phyloP scores from a whole-genome alignment of 2,797 vertebrate genomes.

The Helicolenus hilgendorfi region DNA sequence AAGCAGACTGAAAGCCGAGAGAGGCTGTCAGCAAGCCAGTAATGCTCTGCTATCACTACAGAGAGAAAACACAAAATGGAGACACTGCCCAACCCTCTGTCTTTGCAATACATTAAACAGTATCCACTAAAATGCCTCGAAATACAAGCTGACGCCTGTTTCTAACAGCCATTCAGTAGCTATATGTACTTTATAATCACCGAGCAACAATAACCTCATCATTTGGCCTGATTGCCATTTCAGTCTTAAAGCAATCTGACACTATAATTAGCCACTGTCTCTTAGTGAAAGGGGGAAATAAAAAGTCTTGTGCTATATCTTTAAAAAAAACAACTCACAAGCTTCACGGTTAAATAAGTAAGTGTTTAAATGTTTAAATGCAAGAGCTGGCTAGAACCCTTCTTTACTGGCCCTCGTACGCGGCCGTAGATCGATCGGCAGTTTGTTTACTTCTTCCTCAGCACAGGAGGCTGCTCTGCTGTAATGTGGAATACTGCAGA shows the following conservation, averaged over 20 bases:
- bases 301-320: not conserved
- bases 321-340: not conserved
- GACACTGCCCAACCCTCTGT: conserved; percentile 66
- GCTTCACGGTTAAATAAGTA: not conserved
- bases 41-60: conserved; percentile 72
- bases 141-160: conserved; percentile 1
- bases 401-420: conserved; percentile 15
- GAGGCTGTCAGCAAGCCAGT: conserved; percentile 82
- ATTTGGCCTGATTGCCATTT: not conserved
- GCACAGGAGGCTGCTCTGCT: conserved; percentile 41
- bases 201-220: not conserved
- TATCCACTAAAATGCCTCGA: conserved; percentile 16
- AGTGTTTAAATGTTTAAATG: conserved; percentile 28
- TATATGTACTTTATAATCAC: not conserved
- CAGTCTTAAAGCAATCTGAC: not conserved
- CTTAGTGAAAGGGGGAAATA: not conserved
- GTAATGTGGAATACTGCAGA: conserved; percentile 69
- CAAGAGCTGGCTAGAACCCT: conserved; percentile 19
- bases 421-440: conserved; percentile 25
- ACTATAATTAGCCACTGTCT: not conserved
- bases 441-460: conserved; percentile 73
- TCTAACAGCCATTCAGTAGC: not conserved
- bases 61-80: conserved; percentile 83
- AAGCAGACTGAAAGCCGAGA: conserved; percentile 84
- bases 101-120: conserved; percentile 48